Evolutionary conservation across 2,797 vertebrate genomes (phyloP).

Genomic region (Hippoglossus hippoglossus): DNA sequence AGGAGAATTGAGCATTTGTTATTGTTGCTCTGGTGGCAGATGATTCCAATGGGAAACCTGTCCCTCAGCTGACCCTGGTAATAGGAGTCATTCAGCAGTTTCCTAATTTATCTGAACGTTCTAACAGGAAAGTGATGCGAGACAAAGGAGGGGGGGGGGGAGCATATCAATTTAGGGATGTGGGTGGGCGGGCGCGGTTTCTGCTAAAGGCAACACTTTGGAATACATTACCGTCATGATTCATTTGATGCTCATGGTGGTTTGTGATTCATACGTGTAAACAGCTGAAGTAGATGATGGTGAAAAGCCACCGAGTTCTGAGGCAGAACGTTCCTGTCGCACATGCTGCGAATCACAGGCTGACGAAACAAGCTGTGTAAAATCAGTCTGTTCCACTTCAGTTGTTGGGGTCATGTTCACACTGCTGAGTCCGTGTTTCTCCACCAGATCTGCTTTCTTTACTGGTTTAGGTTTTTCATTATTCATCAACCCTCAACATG

Average conservation of each 20-base stretch:
- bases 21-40: not conserved
- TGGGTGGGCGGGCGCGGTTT: constrained; percentile 15
- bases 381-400: not conserved
- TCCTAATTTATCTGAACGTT: constrained; percentile 30
- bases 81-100: constrained; percentile 12
- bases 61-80: constrained; percentile 29
- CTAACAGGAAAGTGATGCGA: constrained; percentile 31
- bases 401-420: not conserved
- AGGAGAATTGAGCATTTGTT: not conserved
- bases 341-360: constrained; percentile 8
- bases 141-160: not conserved
- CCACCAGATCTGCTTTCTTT: too few species aligned
- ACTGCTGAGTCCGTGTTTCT: not conserved
- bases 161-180: constrained; percentile 1
- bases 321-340: constrained; percentile 21
- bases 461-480: not conserved
- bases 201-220: constrained; percentile 28
- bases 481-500: not conserved
- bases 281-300: constrained; percentile 45
- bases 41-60: too few species aligned
- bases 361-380: not conserved
- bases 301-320: constrained; percentile 29
- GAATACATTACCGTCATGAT: constrained; percentile 30
- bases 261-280: constrained; percentile 44
- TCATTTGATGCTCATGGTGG: constrained; percentile 37